Evolutionary conservation across 2,888 invertebrate species (phyloP).

Genomic region (Melanostoma scalare): DNA sequence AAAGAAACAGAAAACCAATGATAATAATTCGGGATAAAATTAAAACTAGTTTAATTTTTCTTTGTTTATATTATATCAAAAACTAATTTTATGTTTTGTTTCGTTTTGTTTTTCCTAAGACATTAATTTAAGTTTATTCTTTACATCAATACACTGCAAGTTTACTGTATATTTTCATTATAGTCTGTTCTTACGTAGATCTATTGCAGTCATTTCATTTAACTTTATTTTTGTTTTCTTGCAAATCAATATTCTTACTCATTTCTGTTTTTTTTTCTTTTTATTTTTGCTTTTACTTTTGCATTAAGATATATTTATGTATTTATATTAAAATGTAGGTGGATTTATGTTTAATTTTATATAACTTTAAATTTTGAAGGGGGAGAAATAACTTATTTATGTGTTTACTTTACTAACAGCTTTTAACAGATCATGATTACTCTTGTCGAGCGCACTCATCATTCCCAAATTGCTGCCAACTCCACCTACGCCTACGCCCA

Average conservation of each 20-base stretch:
- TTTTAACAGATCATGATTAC: constrained; percentile 82
- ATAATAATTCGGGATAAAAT: constrained; percentile 38
- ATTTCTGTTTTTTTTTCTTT: constrained; percentile 21
- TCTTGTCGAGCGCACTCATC: constrained; percentile 82
- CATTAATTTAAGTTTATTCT: constrained; percentile 66
- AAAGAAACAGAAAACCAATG: constrained; percentile 50
- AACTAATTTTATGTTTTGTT: constrained; percentile 60
- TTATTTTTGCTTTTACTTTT: constrained; percentile 44
- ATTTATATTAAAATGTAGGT: constrained; percentile 71
- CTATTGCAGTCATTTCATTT: constrained; percentile 65
- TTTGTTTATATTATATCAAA: constrained; percentile 61
- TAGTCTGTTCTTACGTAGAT: constrained; percentile 47
- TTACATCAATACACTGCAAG: constrained; percentile 66
- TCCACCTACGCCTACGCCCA: constrained; percentile 80
- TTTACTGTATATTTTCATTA: constrained; percentile 52
- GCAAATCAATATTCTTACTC: constrained; percentile 53
- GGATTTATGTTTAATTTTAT: constrained; percentile 67
- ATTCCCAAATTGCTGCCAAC: constrained; percentile 82
- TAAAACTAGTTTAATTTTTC: constrained; percentile 58
- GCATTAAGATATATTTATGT: constrained; percentile 54
- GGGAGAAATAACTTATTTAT: constrained; percentile 77
- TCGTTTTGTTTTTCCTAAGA: constrained; percentile 45
- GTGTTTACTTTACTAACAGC: constrained; percentile 82
- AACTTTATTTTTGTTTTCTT: constrained; percentile 26
- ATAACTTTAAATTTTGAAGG: constrained; percentile 32